A percentile compares a stretch with the other conserved stretches of the same genome.
Evolutionary conservation across 2,113 vertebrate species (phyloP).

Genomic region (Calonectris borealis): DNA sequence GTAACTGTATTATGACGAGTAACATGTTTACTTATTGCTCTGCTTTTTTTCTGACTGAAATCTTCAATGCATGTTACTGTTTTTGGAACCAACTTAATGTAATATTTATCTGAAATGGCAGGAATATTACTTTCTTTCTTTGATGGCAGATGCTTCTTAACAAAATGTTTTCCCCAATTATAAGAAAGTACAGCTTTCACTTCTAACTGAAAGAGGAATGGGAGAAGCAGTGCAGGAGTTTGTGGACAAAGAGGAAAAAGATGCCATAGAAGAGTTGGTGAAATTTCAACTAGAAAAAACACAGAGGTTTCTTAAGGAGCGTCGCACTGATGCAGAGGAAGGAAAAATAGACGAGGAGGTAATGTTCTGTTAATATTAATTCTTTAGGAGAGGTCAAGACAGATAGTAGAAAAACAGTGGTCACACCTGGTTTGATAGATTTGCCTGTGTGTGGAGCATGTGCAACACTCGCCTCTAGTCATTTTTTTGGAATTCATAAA

Average conservation of each 20-base stretch:
- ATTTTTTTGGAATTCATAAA: neutral
- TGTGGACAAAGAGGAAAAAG: slow-evolving; percentile 96
- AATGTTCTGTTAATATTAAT: neutral
- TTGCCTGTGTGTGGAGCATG: neutral
- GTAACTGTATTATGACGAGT: neutral
- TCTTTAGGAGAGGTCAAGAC: neutral
- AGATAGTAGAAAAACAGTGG: neutral
- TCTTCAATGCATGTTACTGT: neutral
- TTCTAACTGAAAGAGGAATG: slow-evolving; percentile 95
- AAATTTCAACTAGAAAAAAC: slow-evolving; percentile 96
- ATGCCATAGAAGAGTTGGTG: slow-evolving; percentile 94
- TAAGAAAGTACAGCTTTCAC: slow-evolving; percentile 91
- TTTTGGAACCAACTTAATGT: neutral
- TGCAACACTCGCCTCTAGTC: neutral
- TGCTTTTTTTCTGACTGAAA: neutral
- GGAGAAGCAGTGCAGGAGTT: slow-evolving; percentile 97
- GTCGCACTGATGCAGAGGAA: slow-evolving; percentile 82
- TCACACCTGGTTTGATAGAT: neutral
- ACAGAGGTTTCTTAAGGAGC: slow-evolving; percentile 87
- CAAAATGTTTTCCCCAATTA: neutral
- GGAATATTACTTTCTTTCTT: neutral
- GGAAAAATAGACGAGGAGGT: slow-evolving; percentile 93
- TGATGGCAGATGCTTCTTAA: neutral
- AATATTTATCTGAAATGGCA: neutral
- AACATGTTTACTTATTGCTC: neutral